These are phyloP conservation scores for Labeo catla DNA, from an alignment of 2,113 vertebrate species.

Conservation along the genomic window DNA sequence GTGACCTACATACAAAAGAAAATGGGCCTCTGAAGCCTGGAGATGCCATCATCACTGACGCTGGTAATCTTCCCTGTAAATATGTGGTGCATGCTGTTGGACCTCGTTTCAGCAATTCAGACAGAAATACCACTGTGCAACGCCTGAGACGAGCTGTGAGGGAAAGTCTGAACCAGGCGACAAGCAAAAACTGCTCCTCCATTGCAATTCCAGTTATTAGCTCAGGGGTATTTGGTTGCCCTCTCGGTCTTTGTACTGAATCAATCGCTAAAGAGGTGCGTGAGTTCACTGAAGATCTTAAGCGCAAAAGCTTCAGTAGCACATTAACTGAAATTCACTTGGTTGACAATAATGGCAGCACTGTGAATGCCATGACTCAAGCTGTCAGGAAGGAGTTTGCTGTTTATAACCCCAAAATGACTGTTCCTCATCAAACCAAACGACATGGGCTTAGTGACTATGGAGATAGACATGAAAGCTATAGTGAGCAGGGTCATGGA, in stretches of 20 bases:
- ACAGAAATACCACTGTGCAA: neutral
- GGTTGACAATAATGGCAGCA: constrained; percentile 70
- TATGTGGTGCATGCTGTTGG: constrained; percentile 85
- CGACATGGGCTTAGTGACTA: neutral
- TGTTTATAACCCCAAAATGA: constrained; percentile 57
- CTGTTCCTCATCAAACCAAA: neutral
- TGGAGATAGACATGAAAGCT: neutral
- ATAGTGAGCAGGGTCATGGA: neutral
- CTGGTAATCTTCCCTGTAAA: constrained; percentile 79
- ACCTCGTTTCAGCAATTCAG: constrained; percentile 68
- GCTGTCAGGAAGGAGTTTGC: constrained; percentile 70
- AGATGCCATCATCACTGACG: constrained; percentile 55
- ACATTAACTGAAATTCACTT: constrained; percentile 79
- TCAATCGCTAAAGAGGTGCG: constrained; percentile 76
- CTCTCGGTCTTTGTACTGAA: constrained; percentile 71
- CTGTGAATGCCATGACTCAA: constrained; percentile 63
- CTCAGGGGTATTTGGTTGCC: constrained; percentile 82
- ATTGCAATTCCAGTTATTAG: constrained; percentile 86
- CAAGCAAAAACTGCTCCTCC: constrained; percentile 55
- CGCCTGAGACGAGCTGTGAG: constrained; percentile 69
- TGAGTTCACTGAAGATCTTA: constrained; percentile 66
- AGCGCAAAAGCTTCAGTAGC: neutral
- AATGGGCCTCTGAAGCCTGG: constrained; percentile 64
- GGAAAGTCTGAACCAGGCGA: constrained; percentile 73
- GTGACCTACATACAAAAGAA: constrained; percentile 64